A percentile compares a stretch with the other conserved stretches of the same genome.
Evolutionary conservation across 2,113 vertebrate species (phyloP).

Genomic region (Toxotes jaculatrix): DNA sequence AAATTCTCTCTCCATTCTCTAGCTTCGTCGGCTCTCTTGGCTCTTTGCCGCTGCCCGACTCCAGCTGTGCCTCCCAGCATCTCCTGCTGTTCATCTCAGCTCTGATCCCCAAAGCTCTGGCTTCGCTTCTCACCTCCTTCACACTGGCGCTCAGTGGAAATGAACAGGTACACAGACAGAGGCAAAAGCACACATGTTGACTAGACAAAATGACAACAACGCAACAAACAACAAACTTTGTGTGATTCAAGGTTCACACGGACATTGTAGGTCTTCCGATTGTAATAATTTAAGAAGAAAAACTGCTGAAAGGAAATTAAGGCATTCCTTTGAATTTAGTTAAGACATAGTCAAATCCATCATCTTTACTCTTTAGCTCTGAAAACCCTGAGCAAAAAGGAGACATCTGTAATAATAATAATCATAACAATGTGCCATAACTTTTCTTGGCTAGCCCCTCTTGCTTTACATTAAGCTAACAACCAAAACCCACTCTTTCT

Average conservation of each 20-base stretch:
- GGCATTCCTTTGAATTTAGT: background rate
- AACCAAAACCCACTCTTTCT: background rate
- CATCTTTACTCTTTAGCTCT: too few relatives aligned
- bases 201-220: background rate
- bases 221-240: too few relatives aligned
- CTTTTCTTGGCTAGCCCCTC: too few relatives aligned
- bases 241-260: too few relatives aligned
- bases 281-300: too few relatives aligned
- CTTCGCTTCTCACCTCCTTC: conserved; percentile 81
- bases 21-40: conserved; percentile 75
- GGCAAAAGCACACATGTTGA: background rate
- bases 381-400: background rate
- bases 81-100: conserved; percentile 83
- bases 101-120: conserved; percentile 81
- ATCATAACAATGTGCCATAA: background rate
- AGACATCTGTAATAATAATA: background rate
- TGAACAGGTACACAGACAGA: conserved; percentile 48
- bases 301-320: too few relatives aligned
- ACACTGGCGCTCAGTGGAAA: conserved; percentile 73
- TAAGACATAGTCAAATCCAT: too few relatives aligned
- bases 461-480: background rate
- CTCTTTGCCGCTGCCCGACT: conserved; percentile 72
- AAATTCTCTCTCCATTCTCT: background rate
- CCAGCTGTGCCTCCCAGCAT: conserved; percentile 73
- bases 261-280: background rate